Base-by-base conservation (phyloP, 2,888 invertebrate species). In the Altica lythri region DNA sequence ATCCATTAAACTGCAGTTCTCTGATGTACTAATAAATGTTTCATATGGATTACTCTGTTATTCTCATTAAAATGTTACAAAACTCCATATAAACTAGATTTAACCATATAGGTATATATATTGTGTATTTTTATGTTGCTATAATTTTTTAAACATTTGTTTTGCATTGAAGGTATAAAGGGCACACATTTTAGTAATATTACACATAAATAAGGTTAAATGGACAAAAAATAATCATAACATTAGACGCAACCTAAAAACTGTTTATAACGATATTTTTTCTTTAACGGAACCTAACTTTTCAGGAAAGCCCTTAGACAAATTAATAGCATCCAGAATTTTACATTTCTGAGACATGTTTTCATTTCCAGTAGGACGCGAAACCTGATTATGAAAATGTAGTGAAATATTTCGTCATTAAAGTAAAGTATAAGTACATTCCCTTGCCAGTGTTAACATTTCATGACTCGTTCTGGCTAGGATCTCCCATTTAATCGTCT, bases 401-500 rank as follows among this genome's bases (percentile, higher is more conserved):
- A 18, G 32, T 12, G 32, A 16, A 40, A 40, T 46, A 40, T 42
- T 19, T 49, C 40, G 16, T 32, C 40, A 40, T 49, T 49, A 27
- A 38, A 45, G 22, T 45, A 46, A 14, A 35, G 25, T 12, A 30
- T 40, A 32, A 40, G 40, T 49, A 40, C 40, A 49, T 30, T 40
- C 40, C 30, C 32, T 32, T 30, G 40, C 40, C 27, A 48, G 38
- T 47, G 48, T 48, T 49, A 49, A 49, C 49, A 40, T 49, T 49
- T 40, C 49, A 30, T 49, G 32, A 49, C 32, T 40, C 32, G 40
- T 49, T 40, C 49, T 37, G 37, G 37, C 22, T 48, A 38, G 48
- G 19, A 48, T 48, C 12, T 49, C 48, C 40, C 49, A 49, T 49
- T 40, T 40, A 49, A 40, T 40, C 49, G 40, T 49, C 49, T 49